phyloP scores from a whole-genome alignment of 2,113 vertebrate genomes.

The Thryonomys swinderianus region DNA sequence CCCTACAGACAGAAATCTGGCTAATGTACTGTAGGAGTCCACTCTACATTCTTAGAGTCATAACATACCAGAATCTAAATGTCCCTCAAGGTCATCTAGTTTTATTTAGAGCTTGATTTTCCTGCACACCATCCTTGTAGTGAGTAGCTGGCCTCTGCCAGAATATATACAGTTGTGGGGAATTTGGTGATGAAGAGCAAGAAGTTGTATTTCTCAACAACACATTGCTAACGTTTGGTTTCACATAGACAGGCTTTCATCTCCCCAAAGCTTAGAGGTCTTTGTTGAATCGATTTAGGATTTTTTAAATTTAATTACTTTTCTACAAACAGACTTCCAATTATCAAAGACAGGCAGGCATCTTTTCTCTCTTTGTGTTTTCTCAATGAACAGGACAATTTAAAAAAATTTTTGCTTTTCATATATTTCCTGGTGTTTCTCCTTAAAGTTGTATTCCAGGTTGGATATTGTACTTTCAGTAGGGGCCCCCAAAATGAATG shows the following conservation, averaged over 20 bases:
- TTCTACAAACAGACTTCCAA: neutral
- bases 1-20: neutral
- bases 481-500: neutral
- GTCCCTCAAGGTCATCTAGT: neutral
- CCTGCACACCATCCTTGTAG: neutral
- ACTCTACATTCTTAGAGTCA: neutral
- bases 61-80: neutral
- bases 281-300: slow-evolving; percentile 8
- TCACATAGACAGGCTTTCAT: neutral
- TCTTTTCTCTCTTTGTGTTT: neutral
- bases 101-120: neutral
- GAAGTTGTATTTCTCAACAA: neutral
- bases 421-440: neutral
- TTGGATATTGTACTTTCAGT: neutral
- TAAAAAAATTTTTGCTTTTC: neutral
- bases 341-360: neutral
- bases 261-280: neutral
- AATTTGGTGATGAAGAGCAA: neutral
- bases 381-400: neutral
- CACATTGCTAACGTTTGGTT: neutral
- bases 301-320: neutral
- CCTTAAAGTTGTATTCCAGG: neutral
- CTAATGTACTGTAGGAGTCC: neutral
- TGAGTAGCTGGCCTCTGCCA: neutral
- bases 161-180: neutral